phyloP scores from a whole-genome alignment of 2,888 invertebrate genomes.

The Drosophila lutescens region DNA sequence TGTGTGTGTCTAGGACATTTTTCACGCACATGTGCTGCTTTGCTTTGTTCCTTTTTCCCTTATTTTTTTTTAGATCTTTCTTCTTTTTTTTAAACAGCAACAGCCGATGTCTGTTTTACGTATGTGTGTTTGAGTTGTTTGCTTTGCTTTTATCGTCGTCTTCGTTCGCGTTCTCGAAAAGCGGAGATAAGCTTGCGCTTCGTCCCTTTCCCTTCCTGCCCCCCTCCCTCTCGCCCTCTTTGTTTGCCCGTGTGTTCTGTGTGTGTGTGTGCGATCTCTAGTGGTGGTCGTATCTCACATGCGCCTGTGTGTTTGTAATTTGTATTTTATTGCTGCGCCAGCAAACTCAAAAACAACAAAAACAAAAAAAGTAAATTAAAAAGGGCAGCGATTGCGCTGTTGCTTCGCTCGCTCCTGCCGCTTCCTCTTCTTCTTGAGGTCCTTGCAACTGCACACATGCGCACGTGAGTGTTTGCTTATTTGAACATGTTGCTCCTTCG shows the following conservation, averaged over 20 bases:
- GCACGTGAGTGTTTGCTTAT: conserved; percentile 17
- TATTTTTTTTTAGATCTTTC: background rate
- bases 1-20: conserved; percentile 52
- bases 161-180: conserved; percentile 54
- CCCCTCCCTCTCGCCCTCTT: conserved; percentile 24
- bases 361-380: conserved; percentile 12
- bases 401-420: background rate
- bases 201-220: conserved; percentile 42
- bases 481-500: conserved; percentile 18
- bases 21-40: conserved; percentile 64
- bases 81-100: conserved; percentile 47
- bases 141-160: conserved; percentile 78
- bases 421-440: conserved; percentile 2
- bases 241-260: conserved; percentile 2
- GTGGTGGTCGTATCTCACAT: conserved; percentile 70
- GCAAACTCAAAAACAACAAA: conserved; percentile 26
- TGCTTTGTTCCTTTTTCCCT: conserved; percentile 50
- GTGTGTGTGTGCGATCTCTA: conserved; percentile 39
- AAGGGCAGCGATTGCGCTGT: conserved; percentile 19
- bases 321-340: conserved; percentile 72
- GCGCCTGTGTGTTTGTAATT: conserved; percentile 53
- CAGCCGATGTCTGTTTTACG: conserved; percentile 50
- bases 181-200: conserved; percentile 71
- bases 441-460: conserved; percentile 15
- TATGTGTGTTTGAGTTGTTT: conserved; percentile 50